Conservation (phyloP, 2,113 vertebrate species). For the Marmota flaviventris region DNA sequence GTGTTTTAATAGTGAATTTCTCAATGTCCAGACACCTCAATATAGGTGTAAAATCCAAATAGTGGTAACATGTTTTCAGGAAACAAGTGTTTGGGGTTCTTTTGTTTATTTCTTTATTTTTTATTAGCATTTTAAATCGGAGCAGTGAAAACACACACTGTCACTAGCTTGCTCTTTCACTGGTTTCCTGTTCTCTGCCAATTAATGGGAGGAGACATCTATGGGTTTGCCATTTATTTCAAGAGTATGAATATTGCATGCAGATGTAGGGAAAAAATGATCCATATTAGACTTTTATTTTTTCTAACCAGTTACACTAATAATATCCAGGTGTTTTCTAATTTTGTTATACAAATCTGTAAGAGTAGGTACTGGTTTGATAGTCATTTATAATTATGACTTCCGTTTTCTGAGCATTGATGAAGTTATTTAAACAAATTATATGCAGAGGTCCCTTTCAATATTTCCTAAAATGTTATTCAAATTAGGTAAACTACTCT, state of each 20-base stretch:
- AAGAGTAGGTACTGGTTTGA: neutral
- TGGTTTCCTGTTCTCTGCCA: neutral
- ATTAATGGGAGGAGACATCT: neutral
- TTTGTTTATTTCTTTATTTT: neutral
- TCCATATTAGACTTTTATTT: neutral
- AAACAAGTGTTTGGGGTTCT: neutral
- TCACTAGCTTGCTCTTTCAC: neutral
- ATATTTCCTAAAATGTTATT: neutral
- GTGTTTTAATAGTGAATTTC: neutral
- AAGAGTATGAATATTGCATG: neutral
- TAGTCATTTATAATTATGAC: neutral
- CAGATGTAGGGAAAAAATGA: neutral
- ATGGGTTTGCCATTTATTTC: neutral
- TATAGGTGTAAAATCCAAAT: neutral
- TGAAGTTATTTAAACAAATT: neutral
- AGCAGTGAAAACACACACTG: neutral
- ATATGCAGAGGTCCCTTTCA: neutral
- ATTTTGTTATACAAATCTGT: neutral
- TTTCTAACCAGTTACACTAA: neutral
- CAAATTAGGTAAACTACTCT: neutral
- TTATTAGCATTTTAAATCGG: neutral
- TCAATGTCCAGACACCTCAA: neutral
- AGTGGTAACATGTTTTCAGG: neutral
- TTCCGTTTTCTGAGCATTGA: neutral
- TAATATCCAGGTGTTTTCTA: neutral